Conservation (phyloP, 2,888 invertebrate species). For the Lithophane leautieri region DNA sequence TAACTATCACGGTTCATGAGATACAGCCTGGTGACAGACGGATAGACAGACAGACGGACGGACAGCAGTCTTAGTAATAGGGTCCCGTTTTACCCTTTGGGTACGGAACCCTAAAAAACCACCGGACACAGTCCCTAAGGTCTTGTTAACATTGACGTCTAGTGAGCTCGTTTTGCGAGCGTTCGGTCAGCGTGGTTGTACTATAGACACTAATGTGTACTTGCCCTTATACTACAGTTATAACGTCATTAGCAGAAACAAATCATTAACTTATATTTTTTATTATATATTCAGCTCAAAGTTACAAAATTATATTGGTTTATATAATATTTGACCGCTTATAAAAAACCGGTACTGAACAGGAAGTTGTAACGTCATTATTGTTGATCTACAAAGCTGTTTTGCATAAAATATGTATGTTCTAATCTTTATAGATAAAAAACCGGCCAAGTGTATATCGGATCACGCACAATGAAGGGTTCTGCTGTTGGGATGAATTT, state of each 20-base stretch:
- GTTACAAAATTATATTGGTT: not conserved
- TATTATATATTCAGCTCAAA: not conserved
- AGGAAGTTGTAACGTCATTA: constrained; percentile 15
- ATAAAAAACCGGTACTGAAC: not conserved
- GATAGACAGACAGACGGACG: no score
- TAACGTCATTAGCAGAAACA: no score
- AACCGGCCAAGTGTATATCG: no score
- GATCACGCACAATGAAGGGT: no score
- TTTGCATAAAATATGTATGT: constrained; percentile 5
- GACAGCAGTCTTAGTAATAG: no score
- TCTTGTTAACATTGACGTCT: not conserved
- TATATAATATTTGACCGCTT: constrained; percentile 22
- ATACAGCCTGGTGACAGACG: no score
- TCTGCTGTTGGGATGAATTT: no score
- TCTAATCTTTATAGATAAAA: not conserved
- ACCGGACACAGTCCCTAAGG: not conserved
- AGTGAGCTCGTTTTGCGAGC: not conserved
- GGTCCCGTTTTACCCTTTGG: no score
- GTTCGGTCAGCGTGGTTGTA: not conserved
- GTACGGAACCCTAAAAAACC: no score
- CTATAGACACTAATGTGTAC: not conserved
- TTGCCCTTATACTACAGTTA: no score
- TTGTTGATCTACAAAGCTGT: not conserved
- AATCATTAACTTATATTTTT: not conserved
- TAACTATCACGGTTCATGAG: no score